Evolutionary conservation across 2,797 vertebrate genomes (phyloP).

Genomic region (Acanthurus tractus): DNA sequence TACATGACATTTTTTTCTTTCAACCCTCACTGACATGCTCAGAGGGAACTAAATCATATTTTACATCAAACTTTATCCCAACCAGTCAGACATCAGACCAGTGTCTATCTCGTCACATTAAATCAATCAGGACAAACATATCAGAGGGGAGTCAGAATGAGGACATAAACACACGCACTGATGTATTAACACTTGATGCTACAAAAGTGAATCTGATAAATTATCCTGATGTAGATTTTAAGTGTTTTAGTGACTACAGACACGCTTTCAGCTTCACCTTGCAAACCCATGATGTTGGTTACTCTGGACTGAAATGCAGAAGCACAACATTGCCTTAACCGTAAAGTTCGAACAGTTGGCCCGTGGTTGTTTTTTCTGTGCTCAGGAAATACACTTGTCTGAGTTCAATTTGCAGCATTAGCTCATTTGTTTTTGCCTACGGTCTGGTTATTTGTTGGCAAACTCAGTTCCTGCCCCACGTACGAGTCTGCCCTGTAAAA

Average conservation of each 20-base stretch:
- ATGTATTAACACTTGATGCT: background rate
- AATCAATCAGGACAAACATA: background rate
- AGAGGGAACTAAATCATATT: background rate
- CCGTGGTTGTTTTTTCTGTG: constrained; percentile 49
- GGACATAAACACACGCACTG: background rate
- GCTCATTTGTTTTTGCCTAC: constrained; percentile 63
- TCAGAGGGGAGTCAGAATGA: background rate
- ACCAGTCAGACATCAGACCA: background rate
- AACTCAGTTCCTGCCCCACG: constrained; percentile 46
- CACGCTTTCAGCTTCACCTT: background rate
- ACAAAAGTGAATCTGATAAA: background rate
- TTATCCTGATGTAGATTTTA: background rate
- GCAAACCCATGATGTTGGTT: constrained; percentile 18
- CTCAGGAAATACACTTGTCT: constrained; percentile 54
- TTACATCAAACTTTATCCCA: background rate
- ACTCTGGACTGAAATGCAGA: constrained; percentile 35
- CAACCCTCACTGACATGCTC: too few relatives aligned
- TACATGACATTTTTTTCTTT: background rate
- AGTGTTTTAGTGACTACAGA: background rate
- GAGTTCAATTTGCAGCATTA: constrained; percentile 53
- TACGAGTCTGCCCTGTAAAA: constrained; percentile 49
- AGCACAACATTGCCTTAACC: constrained; percentile 49
- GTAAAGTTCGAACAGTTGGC: constrained; percentile 26
- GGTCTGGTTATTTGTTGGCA: constrained; percentile 63
- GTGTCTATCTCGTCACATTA: too few relatives aligned